Evolutionary conservation across 2,113 vertebrate genomes (phyloP).

Genomic region (Lamprotornis superbus): DNA sequence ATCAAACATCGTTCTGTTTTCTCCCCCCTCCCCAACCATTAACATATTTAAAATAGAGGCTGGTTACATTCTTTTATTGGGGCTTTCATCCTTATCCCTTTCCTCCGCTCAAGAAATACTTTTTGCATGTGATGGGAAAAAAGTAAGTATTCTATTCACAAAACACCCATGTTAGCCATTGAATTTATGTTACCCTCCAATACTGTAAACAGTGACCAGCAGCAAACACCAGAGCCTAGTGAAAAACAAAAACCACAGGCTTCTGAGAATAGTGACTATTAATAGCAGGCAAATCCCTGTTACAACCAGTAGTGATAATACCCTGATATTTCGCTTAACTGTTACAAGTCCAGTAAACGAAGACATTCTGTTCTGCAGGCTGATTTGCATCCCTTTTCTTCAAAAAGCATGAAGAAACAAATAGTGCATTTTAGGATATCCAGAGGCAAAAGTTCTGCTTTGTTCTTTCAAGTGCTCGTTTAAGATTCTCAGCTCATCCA

Average conservation of each 20-base stretch:
- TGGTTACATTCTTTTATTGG: not conserved
- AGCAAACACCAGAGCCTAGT: conserved; percentile 39
- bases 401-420: not conserved
- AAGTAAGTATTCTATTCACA: not conserved
- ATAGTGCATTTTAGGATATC: not conserved
- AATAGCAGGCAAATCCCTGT: conserved; percentile 74
- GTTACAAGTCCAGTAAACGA: conserved; percentile 20
- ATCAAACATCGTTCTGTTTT: not conserved
- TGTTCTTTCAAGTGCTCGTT: not conserved
- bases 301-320: conserved; percentile 63
- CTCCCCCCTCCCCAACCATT: not conserved
- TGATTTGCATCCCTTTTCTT: not conserved
- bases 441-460: conserved; percentile 1
- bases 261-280: conserved; percentile 62
- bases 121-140: not conserved
- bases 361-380: not conserved
- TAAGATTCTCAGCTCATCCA: not conserved
- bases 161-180: not conserved
- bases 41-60: not conserved
- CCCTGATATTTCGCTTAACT: conserved; percentile 57
- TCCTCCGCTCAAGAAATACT: not conserved
- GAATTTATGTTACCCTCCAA: not conserved
- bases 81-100: not conserved
- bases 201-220: conserved; percentile 55
- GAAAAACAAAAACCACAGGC: conserved; percentile 39